Evolutionary conservation across 2,797 vertebrate genomes (phyloP), one percentile per base, ranked within the genome.

Genomic region (Chelonia mydas): DNA sequence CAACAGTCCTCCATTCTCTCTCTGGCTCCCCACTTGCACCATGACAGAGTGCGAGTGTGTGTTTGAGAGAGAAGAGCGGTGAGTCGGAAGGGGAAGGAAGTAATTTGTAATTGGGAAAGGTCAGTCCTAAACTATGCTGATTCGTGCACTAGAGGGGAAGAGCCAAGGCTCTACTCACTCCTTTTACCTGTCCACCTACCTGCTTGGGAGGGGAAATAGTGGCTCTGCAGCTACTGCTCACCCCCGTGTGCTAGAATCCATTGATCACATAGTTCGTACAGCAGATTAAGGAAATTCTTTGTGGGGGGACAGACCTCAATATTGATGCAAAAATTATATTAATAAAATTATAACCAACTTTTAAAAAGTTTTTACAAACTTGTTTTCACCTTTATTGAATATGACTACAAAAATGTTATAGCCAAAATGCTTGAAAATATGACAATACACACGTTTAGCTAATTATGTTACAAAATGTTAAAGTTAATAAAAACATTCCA

Each of bases 141-240:
- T 76, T 47, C 6, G 16, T 79, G 79, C 10, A 50, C 81, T 6
- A 5, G 65, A 80, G 50, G 19, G 37, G 17, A 90, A 89, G 21
- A 92, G 6, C 4, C n/a, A 90, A 87, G 87, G 37, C 31, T 89
- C 51, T 85, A 41, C 91, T 85, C 51, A 90, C 72, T 80, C 84
- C 23, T 15, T 92, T 6, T 37, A 3, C 17, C 9, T 82, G 33
- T 37, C 8, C 17, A 21, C 16, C 33, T 9, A 82, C n/a, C 37
- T 23, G 25, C 11, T 9, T 61, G 47, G 16, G 13, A 84, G 72
- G 27, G 89, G 61, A 88, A 94, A 88, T 90, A 21, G 53, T 83
- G 54, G 10, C 3, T 37, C 37, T 41, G 27, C 41, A 76, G 23
- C 6, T 23, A 27, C 41, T 47, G 12, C 12, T 13, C 23, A 45